Conservation (phyloP, 2,888 invertebrate species). For the Blera fallax region DNA sequence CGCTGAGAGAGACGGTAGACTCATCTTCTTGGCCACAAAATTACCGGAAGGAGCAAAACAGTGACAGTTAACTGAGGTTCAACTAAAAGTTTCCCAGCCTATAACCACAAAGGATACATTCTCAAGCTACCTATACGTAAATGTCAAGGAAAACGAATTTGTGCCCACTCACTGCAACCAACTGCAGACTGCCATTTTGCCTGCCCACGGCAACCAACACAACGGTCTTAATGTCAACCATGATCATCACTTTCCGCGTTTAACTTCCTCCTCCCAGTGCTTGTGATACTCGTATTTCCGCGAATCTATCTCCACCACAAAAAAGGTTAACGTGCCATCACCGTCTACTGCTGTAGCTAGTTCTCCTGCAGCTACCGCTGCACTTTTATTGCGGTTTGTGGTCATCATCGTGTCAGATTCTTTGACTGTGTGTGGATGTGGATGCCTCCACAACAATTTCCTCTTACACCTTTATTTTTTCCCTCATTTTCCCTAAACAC, state of each 20-base stretch:
- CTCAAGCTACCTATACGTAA: background rate
- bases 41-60: too few species aligned
- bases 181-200: too few species aligned
- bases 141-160: background rate
- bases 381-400: slow-evolving; percentile 47
- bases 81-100: background rate
- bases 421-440: background rate
- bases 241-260: background rate
- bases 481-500: slow-evolving; percentile 37
- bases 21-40: too few species aligned
- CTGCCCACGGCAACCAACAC: background rate
- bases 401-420: slow-evolving; percentile 32
- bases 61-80: too few species aligned
- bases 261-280: background rate
- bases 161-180: background rate
- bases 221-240: slow-evolving; percentile 6
- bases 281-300: slow-evolving; percentile 12
- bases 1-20: too few species aligned
- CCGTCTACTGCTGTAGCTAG: background rate
- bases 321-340: slow-evolving; percentile 3
- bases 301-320: background rate
- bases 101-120: background rate
- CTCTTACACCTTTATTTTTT: slow-evolving; percentile 13
- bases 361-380: background rate
- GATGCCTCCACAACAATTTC: slow-evolving; percentile 20